Evolutionary conservation across 53 echinoderm and acorn worm genomes (phyloP).

Genomic region (Luidia sarsii): DNA sequence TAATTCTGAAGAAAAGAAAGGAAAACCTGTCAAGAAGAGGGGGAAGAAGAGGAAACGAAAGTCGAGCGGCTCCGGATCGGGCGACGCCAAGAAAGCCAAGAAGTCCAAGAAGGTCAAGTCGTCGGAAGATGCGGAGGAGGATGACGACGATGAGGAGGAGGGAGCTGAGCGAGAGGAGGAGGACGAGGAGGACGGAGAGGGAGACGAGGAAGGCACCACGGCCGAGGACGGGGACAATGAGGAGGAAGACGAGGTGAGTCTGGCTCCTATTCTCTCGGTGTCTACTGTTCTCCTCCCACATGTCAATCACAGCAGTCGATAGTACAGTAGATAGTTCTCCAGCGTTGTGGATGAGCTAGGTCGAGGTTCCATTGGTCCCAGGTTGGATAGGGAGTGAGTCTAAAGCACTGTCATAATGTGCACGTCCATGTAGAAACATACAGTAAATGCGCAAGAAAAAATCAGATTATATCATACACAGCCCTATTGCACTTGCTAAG

Average conservation of each 20-base stretch:
- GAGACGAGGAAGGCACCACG: slow-evolving; percentile 11
- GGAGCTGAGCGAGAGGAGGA: slow-evolving; percentile 9
- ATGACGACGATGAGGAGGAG: slow-evolving; percentile 12
- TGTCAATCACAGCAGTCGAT: too few relatives aligned
- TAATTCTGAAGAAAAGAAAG: slow-evolving; percentile 52
- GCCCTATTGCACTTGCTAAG: too few relatives aligned
- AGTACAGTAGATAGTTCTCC: too few relatives aligned
- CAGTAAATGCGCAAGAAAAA: too few relatives aligned
- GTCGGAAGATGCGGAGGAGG: slow-evolving; percentile 4
- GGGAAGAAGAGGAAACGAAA: slow-evolving; percentile 61
- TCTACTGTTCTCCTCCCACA: too few relatives aligned
- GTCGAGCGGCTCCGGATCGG: slow-evolving; percentile 25
- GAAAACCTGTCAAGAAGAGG: slow-evolving; percentile 29
- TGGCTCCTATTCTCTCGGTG: neutral
- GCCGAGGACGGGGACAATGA: neutral
- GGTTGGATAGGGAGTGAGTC: too few relatives aligned
- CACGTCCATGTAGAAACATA: too few relatives aligned
- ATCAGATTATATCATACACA: too few relatives aligned
- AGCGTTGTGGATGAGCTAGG: too few relatives aligned
- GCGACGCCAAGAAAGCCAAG: slow-evolving; percentile 45
- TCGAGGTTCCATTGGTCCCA: too few relatives aligned
- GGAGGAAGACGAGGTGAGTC: neutral
- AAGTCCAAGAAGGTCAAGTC: slow-evolving; percentile 33
- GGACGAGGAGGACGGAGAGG: slow-evolving; percentile 6
- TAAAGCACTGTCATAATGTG: too few relatives aligned